Base-by-base conservation (phyloP, 2,113 vertebrate species). In the Atherinomorus stipes region DNA sequence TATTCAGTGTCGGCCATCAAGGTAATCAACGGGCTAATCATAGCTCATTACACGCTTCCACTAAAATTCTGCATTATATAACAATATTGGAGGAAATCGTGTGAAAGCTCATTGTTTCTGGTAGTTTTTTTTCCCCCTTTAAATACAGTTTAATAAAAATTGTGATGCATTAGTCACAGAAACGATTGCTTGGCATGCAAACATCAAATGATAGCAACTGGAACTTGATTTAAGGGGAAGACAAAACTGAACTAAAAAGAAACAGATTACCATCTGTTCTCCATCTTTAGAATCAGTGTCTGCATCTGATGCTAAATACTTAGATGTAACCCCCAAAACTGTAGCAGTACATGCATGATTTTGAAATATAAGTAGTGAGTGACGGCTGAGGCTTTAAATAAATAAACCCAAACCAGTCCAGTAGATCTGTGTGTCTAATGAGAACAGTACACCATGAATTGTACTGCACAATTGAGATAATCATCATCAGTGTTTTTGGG, bases 1-100 rank as follows among this genome's bases (percentile, higher is more conserved):
- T 76, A 74, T 84, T 81, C 38, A 56, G 58, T 71, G 72, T 83
- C 82, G 76, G 37, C 66, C 76, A 79, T 74, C 56, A 61, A 58
- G 49, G 42, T 67, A 82, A 81, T 86, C 74, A 82, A 42, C 34
- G 47, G 64, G 44, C 57, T 50, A 78, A 84, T 77, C 69, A 77
- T n/a, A 38, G 76, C 71, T 74, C 47, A 50, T 60, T 67, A 68
- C 62, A 18, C 56, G 40, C 56, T 64, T 67, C 60, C 62, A 80
- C 18, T 31, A 51, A 18, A 71, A 50, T 76, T 64, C 37, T 58
- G 16, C 62, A 40, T n/a, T 26, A n/a, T 70, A 58, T 64, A 44
- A 62, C 59, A 31, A 21, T 58, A 45, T 66, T 52, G 38, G 40
- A 38, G 38, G 28, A 84, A 58, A 78, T 78, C 71, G 69, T 60